These are phyloP conservation scores for Nasonia longicornis DNA, from an alignment of 1,140 invertebrate species.

Conservation along the genomic window DNA sequence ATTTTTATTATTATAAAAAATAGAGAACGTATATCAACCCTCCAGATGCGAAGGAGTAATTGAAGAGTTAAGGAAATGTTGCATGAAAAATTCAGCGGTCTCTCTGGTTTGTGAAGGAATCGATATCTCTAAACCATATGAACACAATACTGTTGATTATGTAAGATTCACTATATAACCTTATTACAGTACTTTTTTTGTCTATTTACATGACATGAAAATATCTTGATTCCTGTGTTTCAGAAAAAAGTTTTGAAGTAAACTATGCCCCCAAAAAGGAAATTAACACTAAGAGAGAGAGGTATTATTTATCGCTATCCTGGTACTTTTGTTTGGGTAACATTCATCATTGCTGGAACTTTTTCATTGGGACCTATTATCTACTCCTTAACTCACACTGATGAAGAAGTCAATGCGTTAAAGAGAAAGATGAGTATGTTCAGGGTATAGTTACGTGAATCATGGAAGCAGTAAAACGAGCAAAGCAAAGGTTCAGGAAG, in stretches of 20 bases:
- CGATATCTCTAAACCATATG: conserved; percentile 68
- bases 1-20: conserved; percentile 54
- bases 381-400: not conserved
- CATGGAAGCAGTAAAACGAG: conserved; percentile 84
- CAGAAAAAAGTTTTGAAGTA: conserved; percentile 56
- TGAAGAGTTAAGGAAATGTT: conserved; percentile 76
- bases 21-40: conserved; percentile 79
- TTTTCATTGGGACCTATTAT: conserved; percentile 18
- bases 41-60: conserved; percentile 72
- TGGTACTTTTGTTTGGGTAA: conserved; percentile 43
- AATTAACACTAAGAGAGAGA: not conserved
- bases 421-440: not conserved
- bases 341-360: conserved; percentile 59
- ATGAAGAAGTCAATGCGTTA: not conserved
- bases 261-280: conserved; percentile 50
- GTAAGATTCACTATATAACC: conserved; percentile 53
- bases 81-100: conserved; percentile 71
- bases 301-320: conserved; percentile 44
- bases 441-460: conserved; percentile 11
- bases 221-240: conserved; percentile 37
- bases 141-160: conserved; percentile 66
- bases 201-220: not conserved
- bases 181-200: not conserved
- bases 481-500: conserved; percentile 76
- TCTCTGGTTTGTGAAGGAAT: conserved; percentile 78